phyloP scores from a whole-genome alignment of 2,888 invertebrate genomes.

The Spisula subtruncata region DNA sequence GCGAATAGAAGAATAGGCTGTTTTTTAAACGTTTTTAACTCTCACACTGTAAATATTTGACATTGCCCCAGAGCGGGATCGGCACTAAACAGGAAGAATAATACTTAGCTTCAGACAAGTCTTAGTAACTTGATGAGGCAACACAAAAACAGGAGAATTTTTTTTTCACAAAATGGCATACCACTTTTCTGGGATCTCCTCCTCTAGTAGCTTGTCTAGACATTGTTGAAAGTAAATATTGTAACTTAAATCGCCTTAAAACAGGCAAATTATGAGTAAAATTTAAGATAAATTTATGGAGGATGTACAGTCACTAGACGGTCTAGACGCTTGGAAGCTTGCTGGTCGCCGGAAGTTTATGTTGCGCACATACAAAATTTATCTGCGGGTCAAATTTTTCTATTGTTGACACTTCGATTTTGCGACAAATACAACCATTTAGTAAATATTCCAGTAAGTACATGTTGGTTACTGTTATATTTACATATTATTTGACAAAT shows the following conservation, averaged over 20 bases:
- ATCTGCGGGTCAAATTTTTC: background rate
- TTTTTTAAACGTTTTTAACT: too few relatives aligned
- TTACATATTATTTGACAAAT: background rate
- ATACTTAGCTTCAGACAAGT: too few relatives aligned
- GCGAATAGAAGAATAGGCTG: too few relatives aligned
- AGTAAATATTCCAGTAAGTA: background rate
- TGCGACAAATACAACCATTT: too few relatives aligned
- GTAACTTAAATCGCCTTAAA: background rate
- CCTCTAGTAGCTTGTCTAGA: slow-evolving; percentile 82
- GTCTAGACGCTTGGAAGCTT: slow-evolving; percentile 20
- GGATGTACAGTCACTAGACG: background rate
- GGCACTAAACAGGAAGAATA: too few relatives aligned
- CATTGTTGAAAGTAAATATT: slow-evolving; percentile 68
- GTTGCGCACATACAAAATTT: background rate
- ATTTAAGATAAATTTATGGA: background rate
- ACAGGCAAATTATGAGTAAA: background rate
- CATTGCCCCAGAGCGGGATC: too few relatives aligned
- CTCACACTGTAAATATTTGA: too few relatives aligned
- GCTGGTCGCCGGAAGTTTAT: background rate
- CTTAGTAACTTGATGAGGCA: too few relatives aligned
- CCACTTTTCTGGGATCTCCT: slow-evolving; percentile 85
- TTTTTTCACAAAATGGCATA: slow-evolving; percentile 62
- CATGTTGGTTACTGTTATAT: background rate
- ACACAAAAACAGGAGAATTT: too few relatives aligned
- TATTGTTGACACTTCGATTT: background rate